Base-by-base conservation (phyloP, 2,797 vertebrate species). In the Onychomys arenicola region DNA sequence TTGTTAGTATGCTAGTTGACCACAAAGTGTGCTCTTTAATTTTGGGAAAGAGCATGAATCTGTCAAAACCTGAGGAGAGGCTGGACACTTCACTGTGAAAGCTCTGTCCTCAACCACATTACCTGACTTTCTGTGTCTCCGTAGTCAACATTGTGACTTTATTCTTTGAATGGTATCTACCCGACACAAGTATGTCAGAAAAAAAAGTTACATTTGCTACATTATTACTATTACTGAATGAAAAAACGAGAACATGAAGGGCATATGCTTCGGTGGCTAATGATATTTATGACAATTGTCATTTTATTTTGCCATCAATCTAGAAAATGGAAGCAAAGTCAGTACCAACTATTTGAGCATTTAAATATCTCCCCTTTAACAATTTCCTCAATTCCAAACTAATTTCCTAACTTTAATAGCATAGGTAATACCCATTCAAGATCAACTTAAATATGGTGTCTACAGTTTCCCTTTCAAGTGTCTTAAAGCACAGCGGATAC, bases 291-390 rank as follows among this genome's bases (percentile, higher is more conserved):
- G 4, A 65, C 46, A 52, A 17, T 37, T 55, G 46, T n/a, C 63
- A 67, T 75, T 43, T 71, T 61, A 34, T 49, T 87, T 0, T 90
- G 43, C 88, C 32, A 86, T 21, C 52, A 34, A 93, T 34, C 27
- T 88, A 71, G 91, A 91, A 97, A 87, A 37, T 63, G 59, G 67
- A 75, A 78, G 81, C 88, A 94, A 93, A 94, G 84, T 78, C 29
- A 8, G 8, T 91, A 59, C 9, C 88, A 94, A 93, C 93, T 57
- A 46, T 19, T 7, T 85, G 55, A 10, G 52, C 34, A 27, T 85
- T 88, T 84, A 90, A 82, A 49, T 76, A 52, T 78, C 16, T 7
- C 75, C 27, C 29, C 23, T 43, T 89, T 76, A 96, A 59, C 13
- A 87, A 0, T 89, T 85, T 92, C 73, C 85, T 52, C 77, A 71